Conservation (phyloP, 2,797 vertebrate genomes). For the Triplophysa bombifrons region DNA sequence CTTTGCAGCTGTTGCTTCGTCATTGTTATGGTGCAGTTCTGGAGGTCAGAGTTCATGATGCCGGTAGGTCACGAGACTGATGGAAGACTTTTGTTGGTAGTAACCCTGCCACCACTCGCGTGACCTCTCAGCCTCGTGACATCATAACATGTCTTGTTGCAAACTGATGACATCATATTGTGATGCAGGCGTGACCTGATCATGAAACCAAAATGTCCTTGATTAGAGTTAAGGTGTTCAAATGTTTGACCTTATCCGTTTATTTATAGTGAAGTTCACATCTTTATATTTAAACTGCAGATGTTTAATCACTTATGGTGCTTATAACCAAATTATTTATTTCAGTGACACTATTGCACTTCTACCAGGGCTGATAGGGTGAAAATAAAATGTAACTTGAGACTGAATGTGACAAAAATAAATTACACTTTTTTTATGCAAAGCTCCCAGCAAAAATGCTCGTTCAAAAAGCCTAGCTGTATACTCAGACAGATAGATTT, state of each 20-base stretch:
- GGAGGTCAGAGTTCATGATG: constrained; percentile 59
- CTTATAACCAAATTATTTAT: not conserved
- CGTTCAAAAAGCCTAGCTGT: not conserved
- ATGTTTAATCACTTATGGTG: not conserved
- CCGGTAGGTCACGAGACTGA: constrained; percentile 70
- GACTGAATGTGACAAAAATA: not conserved
- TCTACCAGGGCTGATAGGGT: not conserved
- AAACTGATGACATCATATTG: not conserved
- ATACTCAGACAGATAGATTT: not conserved
- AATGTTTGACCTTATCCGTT: not conserved
- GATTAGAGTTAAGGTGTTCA: not conserved
- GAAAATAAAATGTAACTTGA: constrained; percentile 2
- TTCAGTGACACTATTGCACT: not conserved
- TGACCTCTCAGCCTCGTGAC: constrained; percentile 65
- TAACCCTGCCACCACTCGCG: constrained; percentile 64
- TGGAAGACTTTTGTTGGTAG: constrained; percentile 57
- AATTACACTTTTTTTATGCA: not conserved
- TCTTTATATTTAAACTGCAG: constrained; percentile 1
- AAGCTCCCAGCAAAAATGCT: not conserved
- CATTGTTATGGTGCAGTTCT: not conserved
- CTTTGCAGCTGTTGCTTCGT: not conserved
- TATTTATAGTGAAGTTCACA: not conserved
- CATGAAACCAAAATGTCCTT: not conserved
- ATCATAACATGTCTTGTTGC: not conserved
- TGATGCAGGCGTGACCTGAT: not conserved